These are phyloP conservation scores for Alcedo atthis DNA, from an alignment of 2,797 vertebrate species.

Conservation along the genomic window DNA sequence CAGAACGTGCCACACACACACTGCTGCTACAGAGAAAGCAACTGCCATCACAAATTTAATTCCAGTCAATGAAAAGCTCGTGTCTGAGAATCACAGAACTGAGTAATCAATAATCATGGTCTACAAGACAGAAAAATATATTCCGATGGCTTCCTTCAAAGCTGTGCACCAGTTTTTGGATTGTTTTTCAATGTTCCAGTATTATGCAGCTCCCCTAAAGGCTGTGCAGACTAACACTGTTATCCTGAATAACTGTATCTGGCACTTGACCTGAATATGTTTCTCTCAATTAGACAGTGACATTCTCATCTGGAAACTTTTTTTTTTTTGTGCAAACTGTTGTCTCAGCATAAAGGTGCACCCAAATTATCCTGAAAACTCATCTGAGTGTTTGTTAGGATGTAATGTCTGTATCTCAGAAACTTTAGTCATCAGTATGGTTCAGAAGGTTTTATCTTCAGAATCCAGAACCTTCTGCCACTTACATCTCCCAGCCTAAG, in stretches of 20 bases:
- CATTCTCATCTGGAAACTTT: conserved; percentile 71
- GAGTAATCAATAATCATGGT: background rate
- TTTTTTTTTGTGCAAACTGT: conserved; percentile 33
- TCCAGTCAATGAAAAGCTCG: background rate
- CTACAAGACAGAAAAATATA: conserved; percentile 12
- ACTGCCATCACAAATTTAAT: background rate
- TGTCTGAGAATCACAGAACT: background rate
- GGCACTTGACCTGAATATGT: conserved; percentile 80
- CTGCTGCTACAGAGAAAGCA: conserved; percentile 3
- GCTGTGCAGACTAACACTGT: conserved; percentile 35
- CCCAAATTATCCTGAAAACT: conserved; percentile 28
- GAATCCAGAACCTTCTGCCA: background rate
- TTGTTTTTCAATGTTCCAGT: conserved; percentile 27
- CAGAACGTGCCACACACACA: background rate
- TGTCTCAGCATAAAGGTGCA: conserved; percentile 54
- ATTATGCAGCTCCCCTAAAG: conserved; percentile 63
- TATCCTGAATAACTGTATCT: conserved; percentile 68
- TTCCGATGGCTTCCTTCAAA: conserved; percentile 18
- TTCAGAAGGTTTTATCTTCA: background rate
- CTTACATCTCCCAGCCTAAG: background rate
- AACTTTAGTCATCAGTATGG: background rate
- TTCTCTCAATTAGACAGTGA: conserved; percentile 76
- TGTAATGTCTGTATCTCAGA: background rate
- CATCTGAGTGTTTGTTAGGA: background rate
- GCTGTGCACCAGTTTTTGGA: background rate